Conservation (phyloP, 64 coral and sea anemone genomes). For the Dendrophyllia cribrosa region DNA sequence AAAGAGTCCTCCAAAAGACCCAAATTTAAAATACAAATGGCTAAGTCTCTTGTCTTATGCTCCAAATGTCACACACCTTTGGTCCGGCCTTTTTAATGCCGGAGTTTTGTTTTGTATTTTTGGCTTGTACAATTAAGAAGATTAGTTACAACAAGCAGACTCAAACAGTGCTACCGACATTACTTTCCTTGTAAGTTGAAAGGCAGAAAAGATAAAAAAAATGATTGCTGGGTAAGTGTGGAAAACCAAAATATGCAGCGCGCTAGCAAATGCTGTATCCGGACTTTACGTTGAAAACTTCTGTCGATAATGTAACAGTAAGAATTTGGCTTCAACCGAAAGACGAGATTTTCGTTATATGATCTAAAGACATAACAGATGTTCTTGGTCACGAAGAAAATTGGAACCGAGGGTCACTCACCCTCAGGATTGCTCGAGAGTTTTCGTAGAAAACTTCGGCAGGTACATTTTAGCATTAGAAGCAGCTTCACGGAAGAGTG, state of each 20-base stretch:
- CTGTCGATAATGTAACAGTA: not conserved
- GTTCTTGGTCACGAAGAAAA: constrained; percentile 8
- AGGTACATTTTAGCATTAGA: not conserved
- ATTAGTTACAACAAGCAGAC: no score
- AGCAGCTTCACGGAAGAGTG: no score
- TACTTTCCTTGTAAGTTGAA: no score
- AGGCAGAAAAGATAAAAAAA: no score
- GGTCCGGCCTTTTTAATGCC: no score
- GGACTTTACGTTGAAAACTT: constrained; percentile 7
- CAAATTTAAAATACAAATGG: not conserved
- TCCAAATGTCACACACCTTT: not conserved
- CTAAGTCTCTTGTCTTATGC: not conserved
- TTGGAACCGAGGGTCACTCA: not conserved
- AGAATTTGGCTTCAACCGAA: not conserved
- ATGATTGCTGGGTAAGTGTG: not conserved
- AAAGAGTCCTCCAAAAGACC: not conserved
- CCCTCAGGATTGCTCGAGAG: not conserved
- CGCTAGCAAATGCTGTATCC: not conserved
- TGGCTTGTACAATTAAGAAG: no score
- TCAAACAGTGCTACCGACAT: no score
- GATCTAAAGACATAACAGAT: constrained; percentile 1
- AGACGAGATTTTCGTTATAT: not conserved
- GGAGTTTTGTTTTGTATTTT: no score
- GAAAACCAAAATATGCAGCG: not conserved
- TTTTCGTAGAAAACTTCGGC: not conserved